These are phyloP conservation scores for Sinodicranocentrus sp. DNA, from an alignment of 2,888 invertebrate species.

Conservation along the genomic window DNA sequence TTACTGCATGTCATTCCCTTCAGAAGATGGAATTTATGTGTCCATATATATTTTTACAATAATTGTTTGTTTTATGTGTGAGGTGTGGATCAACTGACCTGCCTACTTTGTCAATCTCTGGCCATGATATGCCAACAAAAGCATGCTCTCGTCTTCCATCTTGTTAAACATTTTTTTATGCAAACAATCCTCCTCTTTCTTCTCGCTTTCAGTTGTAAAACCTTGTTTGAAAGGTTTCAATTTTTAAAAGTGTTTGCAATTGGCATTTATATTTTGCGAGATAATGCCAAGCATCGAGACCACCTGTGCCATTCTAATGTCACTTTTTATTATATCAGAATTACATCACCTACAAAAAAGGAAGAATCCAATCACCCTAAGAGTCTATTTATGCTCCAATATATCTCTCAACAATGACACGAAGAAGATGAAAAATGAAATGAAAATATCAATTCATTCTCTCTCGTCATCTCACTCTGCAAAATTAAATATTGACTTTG, in stretches of 20 bases:
- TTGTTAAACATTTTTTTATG: too few relatives aligned
- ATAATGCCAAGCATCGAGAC: not conserved
- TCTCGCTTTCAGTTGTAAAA: not conserved
- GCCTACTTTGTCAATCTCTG: not conserved
- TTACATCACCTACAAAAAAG: conserved; percentile 5
- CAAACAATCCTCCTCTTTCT: not conserved
- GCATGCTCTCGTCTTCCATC: too few relatives aligned
- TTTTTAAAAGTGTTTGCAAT: not conserved
- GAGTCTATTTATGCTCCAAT: not conserved
- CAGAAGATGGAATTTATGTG: too few relatives aligned
- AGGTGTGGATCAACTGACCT: not conserved
- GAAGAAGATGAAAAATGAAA: not conserved
- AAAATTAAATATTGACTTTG: not conserved
- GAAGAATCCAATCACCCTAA: conserved; percentile 15
- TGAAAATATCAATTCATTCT: not conserved
- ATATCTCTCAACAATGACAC: not conserved
- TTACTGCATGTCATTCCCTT: too few relatives aligned
- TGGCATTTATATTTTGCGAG: not conserved
- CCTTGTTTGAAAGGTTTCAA: not conserved
- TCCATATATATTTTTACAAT: not conserved
- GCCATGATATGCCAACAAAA: not conserved
- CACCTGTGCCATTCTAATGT: not conserved
- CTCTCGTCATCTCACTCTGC: not conserved
- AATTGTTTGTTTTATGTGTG: conserved; percentile 11
- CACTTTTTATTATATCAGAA: not conserved